These are phyloP conservation scores for Nasonia longicornis DNA, from an alignment of 1,140 invertebrate genomes.

Conservation along the genomic window DNA sequence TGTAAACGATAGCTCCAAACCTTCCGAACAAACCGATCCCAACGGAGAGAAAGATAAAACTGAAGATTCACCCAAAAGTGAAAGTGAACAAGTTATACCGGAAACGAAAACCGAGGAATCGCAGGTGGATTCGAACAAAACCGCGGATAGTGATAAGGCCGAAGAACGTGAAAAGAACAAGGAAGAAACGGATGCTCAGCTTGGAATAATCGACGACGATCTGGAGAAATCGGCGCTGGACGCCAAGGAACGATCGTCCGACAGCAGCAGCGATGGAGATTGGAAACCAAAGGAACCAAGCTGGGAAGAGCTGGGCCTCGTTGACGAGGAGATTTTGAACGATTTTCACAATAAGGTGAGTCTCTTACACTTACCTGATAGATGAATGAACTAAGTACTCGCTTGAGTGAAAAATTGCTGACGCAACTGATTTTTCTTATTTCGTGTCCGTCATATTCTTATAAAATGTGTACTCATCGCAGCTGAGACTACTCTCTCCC, in stretches of 20 bases:
- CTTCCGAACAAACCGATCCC: neutral
- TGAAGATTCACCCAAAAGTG: neutral
- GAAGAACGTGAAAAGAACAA: neutral
- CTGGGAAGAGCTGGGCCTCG: slow-evolving; percentile 71
- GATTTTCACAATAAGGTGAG: slow-evolving; percentile 71
- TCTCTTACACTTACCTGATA: neutral
- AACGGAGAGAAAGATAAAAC: slow-evolving; percentile 8
- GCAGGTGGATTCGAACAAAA: slow-evolving; percentile 39
- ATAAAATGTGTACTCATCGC: no score
- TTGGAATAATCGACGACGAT: slow-evolving; percentile 14
- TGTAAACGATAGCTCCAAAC: neutral
- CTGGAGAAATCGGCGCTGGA: slow-evolving; percentile 20
- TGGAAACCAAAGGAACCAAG: slow-evolving; percentile 55
- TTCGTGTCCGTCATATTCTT: no score
- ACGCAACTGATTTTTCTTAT: no score
- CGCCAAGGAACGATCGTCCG: slow-evolving; percentile 47
- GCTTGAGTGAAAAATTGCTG: no score
- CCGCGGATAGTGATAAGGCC: neutral
- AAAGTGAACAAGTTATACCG: neutral
- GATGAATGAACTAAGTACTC: neutral
- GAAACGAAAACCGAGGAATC: slow-evolving; percentile 43
- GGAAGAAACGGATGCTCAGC: neutral
- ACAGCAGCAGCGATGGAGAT: slow-evolving; percentile 58
- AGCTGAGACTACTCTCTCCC: neutral
- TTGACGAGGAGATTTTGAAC: slow-evolving; percentile 67